Evolutionary conservation across 1,140 invertebrate genomes (phyloP), one percentile per base, ranked within the genome.

Genomic region (Drosophila setifemur): DNA sequence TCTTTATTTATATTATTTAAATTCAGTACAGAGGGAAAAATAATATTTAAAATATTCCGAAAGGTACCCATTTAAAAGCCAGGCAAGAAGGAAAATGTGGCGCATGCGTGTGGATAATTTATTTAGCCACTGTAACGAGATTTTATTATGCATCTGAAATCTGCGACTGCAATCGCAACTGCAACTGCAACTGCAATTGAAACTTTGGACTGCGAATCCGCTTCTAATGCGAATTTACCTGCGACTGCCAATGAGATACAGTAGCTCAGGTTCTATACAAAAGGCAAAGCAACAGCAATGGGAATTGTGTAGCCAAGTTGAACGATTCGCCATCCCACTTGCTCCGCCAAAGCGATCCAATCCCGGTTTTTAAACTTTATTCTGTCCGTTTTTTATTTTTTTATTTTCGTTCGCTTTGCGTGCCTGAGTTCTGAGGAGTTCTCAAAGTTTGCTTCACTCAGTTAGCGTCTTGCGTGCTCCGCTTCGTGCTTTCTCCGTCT

Each of bases 291-390:
- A 57, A 39, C 45, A 68, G 25, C 57, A 73, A 64, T 40, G 66
- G 31, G 26, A 58, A 48, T 57, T 85, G 74, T 40, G 67, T 77
- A 86, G 37, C 71, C 60, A 79, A 72, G 47, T 85, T 79, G 81
- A 85, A 86, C 79, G 67, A 67, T 68, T 39, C 45, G 44, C 31
- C 43, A 21, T 9, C 23, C 16, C 40, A 12, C 31, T 21, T 16
- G 18, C 31, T 18, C 29, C 19, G n/a, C 35, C 35, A 50, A 33
- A 52, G 25, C 43, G 35, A 50, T 67, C 53, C 7, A 66, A 42
- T 67, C 43, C 18, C 39, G 11, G 49, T 11, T 43, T 42, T 37
- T 42, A 37, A 19, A 28, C 18, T 37, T 18, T 49, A 25, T 21
- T 33, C 33, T 11, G 28, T 40, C 25, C 23, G 8, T 44, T 26